These are phyloP conservation scores for Proisotoma minuta DNA, from an alignment of 2,888 invertebrate genomes.

Conservation along the genomic window DNA sequence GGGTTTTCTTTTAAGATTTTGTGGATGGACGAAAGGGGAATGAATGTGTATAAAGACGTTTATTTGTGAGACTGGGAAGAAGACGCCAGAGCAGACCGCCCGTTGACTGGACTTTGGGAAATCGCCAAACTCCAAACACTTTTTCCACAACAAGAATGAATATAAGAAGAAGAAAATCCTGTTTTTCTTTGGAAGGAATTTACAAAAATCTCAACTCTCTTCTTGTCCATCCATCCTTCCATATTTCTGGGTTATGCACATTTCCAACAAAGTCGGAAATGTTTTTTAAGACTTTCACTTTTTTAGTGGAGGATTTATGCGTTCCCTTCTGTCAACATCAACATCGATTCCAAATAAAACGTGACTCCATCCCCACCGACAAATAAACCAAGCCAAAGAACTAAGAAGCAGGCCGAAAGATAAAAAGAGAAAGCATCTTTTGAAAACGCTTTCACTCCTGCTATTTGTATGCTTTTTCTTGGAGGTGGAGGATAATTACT, in stretches of 20 bases:
- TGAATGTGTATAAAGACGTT: background rate
- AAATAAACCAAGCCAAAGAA: conserved; percentile 7
- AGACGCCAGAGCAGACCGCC: background rate
- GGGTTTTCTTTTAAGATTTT: too few relatives aligned
- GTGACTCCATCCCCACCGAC: background rate
- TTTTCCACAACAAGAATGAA: background rate
- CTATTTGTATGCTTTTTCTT: conserved; percentile 9
- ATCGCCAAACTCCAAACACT: background rate
- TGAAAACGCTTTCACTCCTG: conserved; percentile 20
- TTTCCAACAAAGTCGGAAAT: background rate
- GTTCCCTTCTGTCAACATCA: background rate
- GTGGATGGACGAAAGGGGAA: too few relatives aligned
- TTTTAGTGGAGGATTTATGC: too few relatives aligned
- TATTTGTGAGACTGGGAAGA: background rate
- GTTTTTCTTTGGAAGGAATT: background rate
- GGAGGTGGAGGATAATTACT: background rate
- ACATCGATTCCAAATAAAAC: background rate
- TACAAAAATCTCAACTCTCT: background rate
- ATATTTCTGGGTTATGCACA: background rate
- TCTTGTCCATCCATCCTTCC: background rate
- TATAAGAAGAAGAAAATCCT: background rate
- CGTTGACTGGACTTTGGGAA: background rate
- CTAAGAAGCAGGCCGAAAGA: background rate
- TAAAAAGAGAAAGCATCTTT: conserved; percentile 14
- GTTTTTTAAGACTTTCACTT: background rate